phyloP scores from a whole-genome alignment of 2,888 invertebrate species.

The Tinea trinotella region DNA sequence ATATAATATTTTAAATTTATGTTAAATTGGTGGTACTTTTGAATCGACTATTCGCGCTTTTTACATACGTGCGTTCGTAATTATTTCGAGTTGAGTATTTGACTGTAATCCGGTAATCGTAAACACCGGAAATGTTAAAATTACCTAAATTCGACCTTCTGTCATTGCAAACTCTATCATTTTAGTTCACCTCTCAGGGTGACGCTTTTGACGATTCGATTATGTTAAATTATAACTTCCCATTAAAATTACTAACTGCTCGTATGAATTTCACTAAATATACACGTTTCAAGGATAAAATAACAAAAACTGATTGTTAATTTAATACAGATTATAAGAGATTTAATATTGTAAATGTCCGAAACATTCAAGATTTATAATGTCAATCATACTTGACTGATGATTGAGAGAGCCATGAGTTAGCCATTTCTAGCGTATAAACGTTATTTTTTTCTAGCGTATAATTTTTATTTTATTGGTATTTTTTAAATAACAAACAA shows the following conservation, averaged over 20 bases:
- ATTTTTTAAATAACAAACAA: too few species aligned
- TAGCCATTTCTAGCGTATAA: too few species aligned
- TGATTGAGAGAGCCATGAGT: too few species aligned
- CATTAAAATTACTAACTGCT: not conserved
- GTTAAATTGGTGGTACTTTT: too few species aligned
- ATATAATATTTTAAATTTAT: too few species aligned
- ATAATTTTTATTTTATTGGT: too few species aligned
- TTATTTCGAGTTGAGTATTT: not conserved
- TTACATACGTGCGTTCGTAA: not conserved
- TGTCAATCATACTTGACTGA: too few species aligned
- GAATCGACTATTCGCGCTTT: too few species aligned
- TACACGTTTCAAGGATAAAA: not conserved
- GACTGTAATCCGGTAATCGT: conserved; percentile 2
- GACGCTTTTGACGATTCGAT: not conserved
- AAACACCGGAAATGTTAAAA: conserved; percentile 16
- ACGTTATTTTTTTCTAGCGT: too few species aligned
- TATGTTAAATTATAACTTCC: not conserved
- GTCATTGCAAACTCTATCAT: conserved; percentile 3
- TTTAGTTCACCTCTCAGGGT: not conserved
- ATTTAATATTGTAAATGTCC: too few species aligned
- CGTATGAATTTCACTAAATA: conserved; percentile 5
- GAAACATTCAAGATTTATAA: too few species aligned
- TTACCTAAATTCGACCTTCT: conserved; percentile 12
- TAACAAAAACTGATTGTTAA: not conserved
- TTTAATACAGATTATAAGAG: too few species aligned